Conservation (phyloP, 1,140 invertebrate genomes). For the Penaeus indicus region DNA sequence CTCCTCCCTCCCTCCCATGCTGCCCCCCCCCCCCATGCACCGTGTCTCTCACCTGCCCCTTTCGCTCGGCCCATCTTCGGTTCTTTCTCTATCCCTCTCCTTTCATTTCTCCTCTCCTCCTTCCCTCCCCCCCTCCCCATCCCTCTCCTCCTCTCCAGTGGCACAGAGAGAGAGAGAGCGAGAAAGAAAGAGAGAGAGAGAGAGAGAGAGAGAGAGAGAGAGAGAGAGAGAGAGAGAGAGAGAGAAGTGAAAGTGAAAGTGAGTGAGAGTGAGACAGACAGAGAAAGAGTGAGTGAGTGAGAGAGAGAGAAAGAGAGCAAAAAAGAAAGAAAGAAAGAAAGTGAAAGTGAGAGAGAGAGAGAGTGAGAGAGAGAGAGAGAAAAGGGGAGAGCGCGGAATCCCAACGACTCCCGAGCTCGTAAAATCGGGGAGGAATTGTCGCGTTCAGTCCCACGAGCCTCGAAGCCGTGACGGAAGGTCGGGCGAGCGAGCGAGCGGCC, state of each 20-base stretch:
- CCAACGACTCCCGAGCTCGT: too few relatives aligned
- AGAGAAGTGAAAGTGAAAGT: conserved; percentile 1
- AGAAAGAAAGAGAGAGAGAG: neutral
- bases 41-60: neutral
- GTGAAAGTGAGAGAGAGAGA: neutral
- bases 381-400: too few relatives aligned
- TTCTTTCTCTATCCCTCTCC: neutral
- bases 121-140: neutral
- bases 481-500: too few relatives aligned
- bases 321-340: neutral
- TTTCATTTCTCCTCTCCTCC: neutral
- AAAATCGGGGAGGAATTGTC: too few relatives aligned
- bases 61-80: neutral
- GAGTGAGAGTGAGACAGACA: neutral
- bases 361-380: too few relatives aligned
- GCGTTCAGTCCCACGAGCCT: too few relatives aligned
- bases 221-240: neutral
- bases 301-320: neutral
- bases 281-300: neutral
- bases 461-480: too few relatives aligned
- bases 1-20: neutral
- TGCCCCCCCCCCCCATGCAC: neutral
- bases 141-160: neutral
- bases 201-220: neutral
- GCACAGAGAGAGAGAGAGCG: neutral